phyloP scores from a whole-genome alignment of 2,888 invertebrate species.

The Drosophila nr. perissopoda region DNA sequence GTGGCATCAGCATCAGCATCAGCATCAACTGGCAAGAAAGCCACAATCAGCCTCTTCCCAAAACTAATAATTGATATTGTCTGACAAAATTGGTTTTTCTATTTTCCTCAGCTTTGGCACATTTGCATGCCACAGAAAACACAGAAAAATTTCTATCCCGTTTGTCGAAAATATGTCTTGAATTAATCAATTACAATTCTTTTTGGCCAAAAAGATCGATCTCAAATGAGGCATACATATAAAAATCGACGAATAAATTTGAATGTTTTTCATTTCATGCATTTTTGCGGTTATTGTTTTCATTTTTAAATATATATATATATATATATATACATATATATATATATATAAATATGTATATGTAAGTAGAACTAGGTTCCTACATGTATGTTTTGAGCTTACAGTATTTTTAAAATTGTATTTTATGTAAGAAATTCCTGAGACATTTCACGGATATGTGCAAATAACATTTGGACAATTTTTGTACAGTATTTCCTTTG shows the following conservation, averaged over 20 bases:
- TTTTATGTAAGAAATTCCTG: conserved; percentile 78
- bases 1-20: not conserved
- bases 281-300: conserved; percentile 4
- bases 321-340: not conserved
- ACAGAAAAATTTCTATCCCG: not conserved
- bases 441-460: conserved; percentile 84
- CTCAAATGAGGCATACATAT: not conserved
- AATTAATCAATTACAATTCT: conserved; percentile 14
- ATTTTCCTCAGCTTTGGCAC: conserved; percentile 1
- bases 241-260: conserved; percentile 4
- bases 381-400: conserved; percentile 41
- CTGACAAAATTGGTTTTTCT: not conserved
- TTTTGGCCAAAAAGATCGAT: conserved; percentile 5
- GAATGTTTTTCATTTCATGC: not conserved
- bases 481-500: conserved; percentile 34
- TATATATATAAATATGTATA: conserved; percentile 12
- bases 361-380: conserved; percentile 51
- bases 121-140: conserved; percentile 18
- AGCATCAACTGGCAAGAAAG: not conserved
- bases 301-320: not conserved
- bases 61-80: not conserved
- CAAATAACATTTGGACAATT: conserved; percentile 81
- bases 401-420: conserved; percentile 28
- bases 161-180: conserved; percentile 5
- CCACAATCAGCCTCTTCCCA: not conserved